Percentiles rank a stretch among this genome's conserved stretches.
Conservation (phyloP, 2,113 vertebrate species). For the Athene cunicularia region DNA sequence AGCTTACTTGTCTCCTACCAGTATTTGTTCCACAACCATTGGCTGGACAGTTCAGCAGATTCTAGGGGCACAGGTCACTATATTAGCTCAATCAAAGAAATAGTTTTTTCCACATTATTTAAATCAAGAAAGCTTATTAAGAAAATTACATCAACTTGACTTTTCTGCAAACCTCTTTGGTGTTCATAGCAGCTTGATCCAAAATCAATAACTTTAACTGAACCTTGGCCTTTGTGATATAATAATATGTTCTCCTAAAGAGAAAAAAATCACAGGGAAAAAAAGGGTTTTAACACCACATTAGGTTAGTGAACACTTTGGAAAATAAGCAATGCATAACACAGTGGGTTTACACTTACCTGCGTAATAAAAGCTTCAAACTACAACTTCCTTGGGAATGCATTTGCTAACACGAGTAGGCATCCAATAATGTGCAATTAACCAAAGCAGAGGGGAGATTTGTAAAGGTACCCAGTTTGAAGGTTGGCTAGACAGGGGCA, state of each 20-base stretch:
- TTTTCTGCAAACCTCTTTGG: constrained; percentile 84
- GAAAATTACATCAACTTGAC: constrained; percentile 69
- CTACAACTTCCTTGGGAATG: neutral
- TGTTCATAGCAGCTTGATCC: constrained; percentile 95
- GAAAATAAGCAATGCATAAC: neutral
- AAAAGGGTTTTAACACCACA: neutral
- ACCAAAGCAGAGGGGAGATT: neutral
- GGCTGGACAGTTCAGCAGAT: neutral
- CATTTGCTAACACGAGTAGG: neutral
- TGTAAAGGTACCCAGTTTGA: neutral
- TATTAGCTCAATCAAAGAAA: neutral
- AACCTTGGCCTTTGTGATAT: constrained; percentile 86
- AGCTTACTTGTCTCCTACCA: neutral
- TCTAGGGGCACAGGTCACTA: neutral
- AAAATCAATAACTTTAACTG: constrained; percentile 96
- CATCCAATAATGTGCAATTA: neutral
- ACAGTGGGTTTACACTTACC: neutral
- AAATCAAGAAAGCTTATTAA: constrained; percentile 49
- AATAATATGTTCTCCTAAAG: constrained; percentile 92
- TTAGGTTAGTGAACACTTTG: neutral
- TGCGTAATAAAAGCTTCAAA: neutral
- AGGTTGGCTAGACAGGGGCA: neutral
- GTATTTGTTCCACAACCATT: neutral
- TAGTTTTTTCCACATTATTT: neutral
- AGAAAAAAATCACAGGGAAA: neutral